Evolutionary conservation across 2,113 vertebrate species (phyloP), one percentile per base, ranked within the genome.

Genomic region (Oophaga pumilio): DNA sequence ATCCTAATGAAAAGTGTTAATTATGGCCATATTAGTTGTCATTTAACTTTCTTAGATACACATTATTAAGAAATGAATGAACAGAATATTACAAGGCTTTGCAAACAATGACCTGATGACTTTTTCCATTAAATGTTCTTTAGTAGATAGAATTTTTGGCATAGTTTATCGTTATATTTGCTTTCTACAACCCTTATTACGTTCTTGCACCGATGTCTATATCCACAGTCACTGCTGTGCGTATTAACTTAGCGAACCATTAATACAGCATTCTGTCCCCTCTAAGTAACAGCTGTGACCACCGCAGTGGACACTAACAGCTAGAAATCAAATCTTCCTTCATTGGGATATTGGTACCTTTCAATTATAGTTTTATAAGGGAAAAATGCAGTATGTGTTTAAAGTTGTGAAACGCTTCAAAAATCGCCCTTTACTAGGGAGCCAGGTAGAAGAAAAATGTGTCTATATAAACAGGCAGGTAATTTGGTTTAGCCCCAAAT

Each of bases 401-500:
- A 90, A 91, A 59, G 69, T 73, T 76, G 50, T 26, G 33, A 77
- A 88, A 88, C 66, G 73, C 80, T 76, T 68, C 43, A 66, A 77
- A 73, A 88, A 84, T 82, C 80, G 64, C 50, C 81, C 60, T 83
- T 24, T 88, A 76, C 87, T 84, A 56, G n/a, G 56, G 57, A 83
- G 57, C 71, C 33, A 33, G 60, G 49, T 84, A 50, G 73, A 88
- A 76, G 87, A 76, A 68, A 77, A 76, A 68, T 84, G 69, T 88
- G 24, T 88, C 79, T 84, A 76, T 88, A 88, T 68, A 88, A 88
- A 88, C 87, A 77, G 80, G 56, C 89, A 94, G 94, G 94, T 97
- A 98, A 99, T 96, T 94, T 93, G 94, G 95, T 99, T 99, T 97
- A 95, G 94, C 93, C 94, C 94, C 91, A 95, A 89, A 90, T 95